A percentile compares a stretch with the other conserved stretches of the same genome.
phyloP scores from a whole-genome alignment of 2,888 invertebrate species.

The Plebejus anna region DNA sequence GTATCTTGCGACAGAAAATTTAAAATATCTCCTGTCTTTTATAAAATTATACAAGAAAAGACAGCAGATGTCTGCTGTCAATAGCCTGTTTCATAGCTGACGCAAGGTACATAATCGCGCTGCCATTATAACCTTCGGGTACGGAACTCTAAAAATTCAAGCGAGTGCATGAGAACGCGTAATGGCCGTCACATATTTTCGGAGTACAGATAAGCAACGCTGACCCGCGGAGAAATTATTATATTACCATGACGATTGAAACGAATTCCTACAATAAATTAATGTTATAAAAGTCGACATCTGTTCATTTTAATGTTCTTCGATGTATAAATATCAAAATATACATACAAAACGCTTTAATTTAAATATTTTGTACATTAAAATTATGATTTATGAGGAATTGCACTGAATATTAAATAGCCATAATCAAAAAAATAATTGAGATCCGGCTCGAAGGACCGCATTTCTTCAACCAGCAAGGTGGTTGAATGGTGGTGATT shows the following conservation, averaged over 20 bases:
- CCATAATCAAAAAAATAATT: neutral
- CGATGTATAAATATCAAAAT: neutral
- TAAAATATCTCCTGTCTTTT: neutral
- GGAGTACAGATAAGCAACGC: neutral
- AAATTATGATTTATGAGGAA: neutral
- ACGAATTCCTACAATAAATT: neutral
- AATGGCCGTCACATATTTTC: slow-evolving; percentile 17
- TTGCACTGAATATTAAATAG: neutral
- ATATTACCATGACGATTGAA: neutral
- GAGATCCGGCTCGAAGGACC: neutral
- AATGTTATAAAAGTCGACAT: neutral
- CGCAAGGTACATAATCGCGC: neutral
- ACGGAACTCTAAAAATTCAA: neutral
- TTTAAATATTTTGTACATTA: slow-evolving; percentile 1
- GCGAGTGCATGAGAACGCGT: slow-evolving; percentile 1
- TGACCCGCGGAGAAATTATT: slow-evolving; percentile 2
- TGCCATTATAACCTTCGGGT: neutral
- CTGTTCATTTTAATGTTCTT: neutral
- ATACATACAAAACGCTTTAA: neutral
- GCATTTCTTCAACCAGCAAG: neutral
- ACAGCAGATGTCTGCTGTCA: neutral
- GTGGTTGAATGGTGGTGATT: too few species aligned
- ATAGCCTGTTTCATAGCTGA: neutral
- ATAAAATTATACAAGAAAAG: neutral
- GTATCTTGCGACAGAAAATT: too few species aligned